These are phyloP conservation scores for Erythrocercus mccallii DNA, from an alignment of 2,113 vertebrate species.

Conservation along the genomic window DNA sequence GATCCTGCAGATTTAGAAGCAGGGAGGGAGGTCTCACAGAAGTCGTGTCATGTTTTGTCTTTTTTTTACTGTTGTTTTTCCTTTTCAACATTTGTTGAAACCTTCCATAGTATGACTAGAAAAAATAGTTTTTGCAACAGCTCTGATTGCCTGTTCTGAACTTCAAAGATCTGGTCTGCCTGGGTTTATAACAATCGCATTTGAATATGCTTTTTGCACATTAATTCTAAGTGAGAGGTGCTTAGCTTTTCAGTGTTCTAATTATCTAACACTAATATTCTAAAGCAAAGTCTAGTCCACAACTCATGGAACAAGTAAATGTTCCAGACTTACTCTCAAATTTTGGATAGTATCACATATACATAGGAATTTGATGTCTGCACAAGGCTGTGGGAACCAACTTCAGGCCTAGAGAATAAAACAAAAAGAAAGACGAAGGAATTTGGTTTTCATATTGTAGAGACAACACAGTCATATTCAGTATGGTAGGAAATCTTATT, in stretches of 20 bases:
- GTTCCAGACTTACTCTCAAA: not conserved
- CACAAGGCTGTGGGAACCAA: not conserved
- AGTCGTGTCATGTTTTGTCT: not conserved
- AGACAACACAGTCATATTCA: not conserved
- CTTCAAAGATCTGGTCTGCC: not conserved
- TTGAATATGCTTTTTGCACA: not conserved
- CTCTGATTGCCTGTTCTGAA: not conserved
- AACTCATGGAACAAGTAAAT: not conserved
- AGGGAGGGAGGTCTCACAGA: not conserved
- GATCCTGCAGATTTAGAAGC: not conserved
- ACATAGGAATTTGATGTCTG: not conserved
- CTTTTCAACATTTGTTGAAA: not conserved
- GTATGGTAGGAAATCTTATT: not conserved
- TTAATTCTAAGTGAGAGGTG: not conserved
- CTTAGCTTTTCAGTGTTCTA: not conserved
- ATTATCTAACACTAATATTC: not conserved
- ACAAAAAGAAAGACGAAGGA: not conserved
- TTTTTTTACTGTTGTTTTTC: accelerated
- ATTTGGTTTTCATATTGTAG: not conserved
- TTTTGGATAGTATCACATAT: not conserved
- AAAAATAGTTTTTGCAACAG: not conserved
- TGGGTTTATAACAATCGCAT: not conserved
- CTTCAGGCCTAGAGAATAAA: not conserved
- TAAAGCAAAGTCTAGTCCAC: not conserved
- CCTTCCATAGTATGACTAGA: not conserved